phyloP scores from a whole-genome alignment of 1,140 invertebrate genomes.

The Hestina assimilis region DNA sequence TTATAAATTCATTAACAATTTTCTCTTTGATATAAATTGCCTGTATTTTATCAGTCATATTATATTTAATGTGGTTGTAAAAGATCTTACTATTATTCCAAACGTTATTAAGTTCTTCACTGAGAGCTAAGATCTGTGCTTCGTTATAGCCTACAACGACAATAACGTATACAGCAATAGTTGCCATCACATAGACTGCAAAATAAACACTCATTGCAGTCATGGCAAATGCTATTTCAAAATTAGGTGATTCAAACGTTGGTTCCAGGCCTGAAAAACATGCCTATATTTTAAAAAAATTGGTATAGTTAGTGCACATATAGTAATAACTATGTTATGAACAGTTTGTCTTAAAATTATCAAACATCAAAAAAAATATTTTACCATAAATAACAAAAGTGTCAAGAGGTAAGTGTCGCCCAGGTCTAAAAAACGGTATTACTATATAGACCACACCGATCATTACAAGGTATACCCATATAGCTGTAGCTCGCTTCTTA shows the following conservation, averaged over 20 bases:
- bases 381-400: conserved; percentile 44
- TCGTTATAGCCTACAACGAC: conserved; percentile 41
- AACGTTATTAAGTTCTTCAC: conserved; percentile 37
- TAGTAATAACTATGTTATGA: too few species aligned
- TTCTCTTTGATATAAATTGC: conserved; percentile 8
- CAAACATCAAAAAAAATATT: too few species aligned
- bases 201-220: conserved; percentile 2
- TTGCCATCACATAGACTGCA: conserved; percentile 24
- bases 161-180: conserved; percentile 30
- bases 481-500: neutral
- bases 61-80: conserved; percentile 5
- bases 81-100: conserved; percentile 34
- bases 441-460: conserved; percentile 39
- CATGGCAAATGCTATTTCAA: conserved; percentile 28
- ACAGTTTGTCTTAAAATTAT: too few species aligned
- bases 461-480: neutral
- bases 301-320: too few species aligned
- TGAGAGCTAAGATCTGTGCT: conserved; percentile 39
- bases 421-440: conserved; percentile 34
- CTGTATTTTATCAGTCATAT: conserved; percentile 5
- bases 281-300: too few species aligned
- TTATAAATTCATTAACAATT: conserved; percentile 34
- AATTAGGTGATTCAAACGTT: conserved; percentile 31
- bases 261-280: conserved; percentile 29
- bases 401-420: conserved; percentile 45